Evolutionary conservation across 1,140 invertebrate genomes (phyloP).

Genomic region (Macrobrachium rosenbergii): DNA sequence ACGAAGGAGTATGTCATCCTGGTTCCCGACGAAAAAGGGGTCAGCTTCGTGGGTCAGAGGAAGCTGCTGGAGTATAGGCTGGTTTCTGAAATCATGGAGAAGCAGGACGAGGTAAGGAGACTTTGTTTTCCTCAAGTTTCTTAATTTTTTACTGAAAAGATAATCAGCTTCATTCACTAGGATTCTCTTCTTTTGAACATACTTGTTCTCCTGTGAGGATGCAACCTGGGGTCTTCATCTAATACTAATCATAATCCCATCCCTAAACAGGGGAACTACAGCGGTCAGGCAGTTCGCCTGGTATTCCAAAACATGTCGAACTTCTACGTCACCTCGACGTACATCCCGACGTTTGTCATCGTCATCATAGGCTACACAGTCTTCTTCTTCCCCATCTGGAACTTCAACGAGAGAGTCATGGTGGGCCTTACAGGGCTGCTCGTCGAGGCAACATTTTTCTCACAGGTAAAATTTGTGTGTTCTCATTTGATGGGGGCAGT

Average conservation of each 20-base stretch:
- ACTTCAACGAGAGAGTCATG: slow-evolving; percentile 18
- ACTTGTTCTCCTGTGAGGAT: too few relatives aligned
- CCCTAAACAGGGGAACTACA: slow-evolving; percentile 1
- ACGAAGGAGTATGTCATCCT: slow-evolving; percentile 14
- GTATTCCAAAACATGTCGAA: not conserved
- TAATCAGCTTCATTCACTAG: too few relatives aligned
- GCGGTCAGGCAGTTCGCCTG: not conserved
- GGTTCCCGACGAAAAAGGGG: not conserved
- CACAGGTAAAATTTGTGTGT: not conserved
- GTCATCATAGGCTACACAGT: slow-evolving; percentile 21
- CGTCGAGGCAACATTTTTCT: slow-evolving; percentile 2
- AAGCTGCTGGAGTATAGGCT: slow-evolving; percentile 20
- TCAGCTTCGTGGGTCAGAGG: not conserved
- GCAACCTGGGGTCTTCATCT: too few relatives aligned
- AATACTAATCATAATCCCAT: too few relatives aligned
- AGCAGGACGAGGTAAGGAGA: not conserved
- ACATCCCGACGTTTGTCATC: slow-evolving; percentile 15
- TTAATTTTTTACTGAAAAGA: too few relatives aligned
- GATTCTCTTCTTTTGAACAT: too few relatives aligned
- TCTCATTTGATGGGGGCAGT: too few relatives aligned
- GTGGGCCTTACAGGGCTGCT: not conserved
- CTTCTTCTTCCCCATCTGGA: not conserved
- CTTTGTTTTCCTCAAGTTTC: not conserved
- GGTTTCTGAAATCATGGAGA: not conserved
- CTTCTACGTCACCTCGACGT: not conserved